A percentile compares a stretch with the other conserved stretches of the same genome.
Evolutionary conservation across 2,888 invertebrate species (phyloP).

Genomic region (Tetranychus piercei): DNA sequence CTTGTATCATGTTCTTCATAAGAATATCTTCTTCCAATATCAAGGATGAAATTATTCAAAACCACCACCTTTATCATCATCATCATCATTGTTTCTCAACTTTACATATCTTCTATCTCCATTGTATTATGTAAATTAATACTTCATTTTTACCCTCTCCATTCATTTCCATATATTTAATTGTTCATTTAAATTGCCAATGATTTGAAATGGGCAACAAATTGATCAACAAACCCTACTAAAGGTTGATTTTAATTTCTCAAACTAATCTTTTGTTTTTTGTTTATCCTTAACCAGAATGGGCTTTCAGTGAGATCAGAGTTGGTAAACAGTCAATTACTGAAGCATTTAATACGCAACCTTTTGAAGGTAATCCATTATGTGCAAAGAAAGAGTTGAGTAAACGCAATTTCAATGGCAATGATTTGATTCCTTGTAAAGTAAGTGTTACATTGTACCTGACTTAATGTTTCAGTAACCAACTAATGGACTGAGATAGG

Average conservation of each 20-base stretch:
- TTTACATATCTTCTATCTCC: not conserved
- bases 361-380: not conserved
- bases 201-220: no score
- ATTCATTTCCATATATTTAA: no score
- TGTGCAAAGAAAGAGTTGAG: not conserved
- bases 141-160: not conserved
- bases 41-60: not conserved
- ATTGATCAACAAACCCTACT: no score
- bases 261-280: not conserved
- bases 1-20: not conserved
- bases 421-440: not conserved
- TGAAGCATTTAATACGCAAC: not conserved
- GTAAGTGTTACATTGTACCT: not conserved
- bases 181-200: no score
- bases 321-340: not conserved
- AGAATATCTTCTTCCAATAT: not conserved
- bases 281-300: not conserved
- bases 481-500: no score
- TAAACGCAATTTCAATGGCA: not conserved
- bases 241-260: not conserved
- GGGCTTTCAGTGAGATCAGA: not conserved
- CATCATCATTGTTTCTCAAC: not conserved
- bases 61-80: not conserved
- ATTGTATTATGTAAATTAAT: not conserved
- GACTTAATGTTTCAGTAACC: no score